A percentile compares a stretch with the other conserved stretches of the same genome.
These are phyloP conservation scores for Lacerta viridis DNA, from an alignment of 2,797 vertebrate genomes.

Conservation along the genomic window DNA sequence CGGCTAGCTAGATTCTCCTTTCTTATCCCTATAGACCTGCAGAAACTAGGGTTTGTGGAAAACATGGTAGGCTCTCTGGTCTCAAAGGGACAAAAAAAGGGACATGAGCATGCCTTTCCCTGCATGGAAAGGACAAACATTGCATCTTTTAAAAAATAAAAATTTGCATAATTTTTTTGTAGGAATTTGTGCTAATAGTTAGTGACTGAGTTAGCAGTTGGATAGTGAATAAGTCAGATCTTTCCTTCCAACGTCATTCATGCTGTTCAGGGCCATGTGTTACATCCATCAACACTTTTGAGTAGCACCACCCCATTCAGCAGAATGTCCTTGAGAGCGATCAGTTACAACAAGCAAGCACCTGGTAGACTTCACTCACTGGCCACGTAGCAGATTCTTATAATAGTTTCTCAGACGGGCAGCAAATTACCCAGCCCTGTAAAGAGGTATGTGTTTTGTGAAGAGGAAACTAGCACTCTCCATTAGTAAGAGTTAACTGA, in stretches of 20 bases:
- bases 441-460: neutral
- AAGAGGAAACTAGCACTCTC: neutral
- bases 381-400: neutral
- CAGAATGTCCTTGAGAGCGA: neutral
- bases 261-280: neutral
- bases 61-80: neutral
- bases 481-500: neutral
- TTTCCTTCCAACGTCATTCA: neutral
- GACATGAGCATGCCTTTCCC: neutral
- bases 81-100: constrained; percentile 9
- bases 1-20: neutral
- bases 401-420: neutral
- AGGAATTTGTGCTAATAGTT: neutral
- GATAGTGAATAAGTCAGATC: too few relatives aligned
- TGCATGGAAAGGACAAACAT: neutral
- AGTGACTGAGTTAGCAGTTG: neutral
- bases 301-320: neutral
- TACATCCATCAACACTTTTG: neutral
- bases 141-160: neutral
- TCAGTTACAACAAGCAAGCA: neutral
- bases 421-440: neutral
- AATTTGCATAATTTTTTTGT: neutral
- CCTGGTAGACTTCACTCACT: neutral
- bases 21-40: neutral
- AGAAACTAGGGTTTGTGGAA: neutral